These are phyloP conservation scores for Drosophila nebulosa DNA, from an alignment of 1,140 invertebrate genomes.

Conservation along the genomic window DNA sequence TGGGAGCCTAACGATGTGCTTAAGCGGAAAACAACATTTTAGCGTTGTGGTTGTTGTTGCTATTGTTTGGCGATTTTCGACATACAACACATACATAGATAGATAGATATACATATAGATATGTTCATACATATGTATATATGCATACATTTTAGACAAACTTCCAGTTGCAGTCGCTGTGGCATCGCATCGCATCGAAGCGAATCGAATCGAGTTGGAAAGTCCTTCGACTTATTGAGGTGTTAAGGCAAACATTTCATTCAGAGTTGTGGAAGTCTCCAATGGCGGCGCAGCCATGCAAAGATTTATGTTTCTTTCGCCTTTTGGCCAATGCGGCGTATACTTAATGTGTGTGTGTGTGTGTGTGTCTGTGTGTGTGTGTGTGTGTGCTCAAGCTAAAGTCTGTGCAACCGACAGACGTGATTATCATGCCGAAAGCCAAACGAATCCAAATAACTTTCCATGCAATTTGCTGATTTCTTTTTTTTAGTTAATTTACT, in stretches of 20 bases:
- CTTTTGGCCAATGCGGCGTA: conserved; percentile 30
- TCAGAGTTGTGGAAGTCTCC: background rate
- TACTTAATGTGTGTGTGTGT: conserved; percentile 1
- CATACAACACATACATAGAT: background rate
- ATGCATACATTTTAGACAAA: conserved; percentile 28
- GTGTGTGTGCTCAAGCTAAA: background rate
- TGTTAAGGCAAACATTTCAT: conserved; percentile 51
- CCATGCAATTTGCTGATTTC: background rate
- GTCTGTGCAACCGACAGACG: background rate
- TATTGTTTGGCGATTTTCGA: conserved; percentile 35
- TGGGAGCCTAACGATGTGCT: conserved; percentile 61
- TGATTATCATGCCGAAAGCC: background rate
- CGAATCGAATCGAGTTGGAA: background rate
- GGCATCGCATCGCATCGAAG: conserved; percentile 4
- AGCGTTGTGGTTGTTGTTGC: conserved; percentile 22
- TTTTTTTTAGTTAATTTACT: background rate
- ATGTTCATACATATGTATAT: background rate
- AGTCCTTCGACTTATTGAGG: conserved; percentile 56
- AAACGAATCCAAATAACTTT: background rate
- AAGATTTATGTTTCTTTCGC: conserved; percentile 1
- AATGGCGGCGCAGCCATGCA: background rate
- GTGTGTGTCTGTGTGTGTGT: background rate
- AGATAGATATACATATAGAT: background rate
- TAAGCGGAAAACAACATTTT: conserved; percentile 74
- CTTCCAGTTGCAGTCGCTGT: conserved; percentile 4